Evolutionary conservation across 2,113 vertebrate genomes (phyloP).

Genomic region (Mastomys natalensis): DNA sequence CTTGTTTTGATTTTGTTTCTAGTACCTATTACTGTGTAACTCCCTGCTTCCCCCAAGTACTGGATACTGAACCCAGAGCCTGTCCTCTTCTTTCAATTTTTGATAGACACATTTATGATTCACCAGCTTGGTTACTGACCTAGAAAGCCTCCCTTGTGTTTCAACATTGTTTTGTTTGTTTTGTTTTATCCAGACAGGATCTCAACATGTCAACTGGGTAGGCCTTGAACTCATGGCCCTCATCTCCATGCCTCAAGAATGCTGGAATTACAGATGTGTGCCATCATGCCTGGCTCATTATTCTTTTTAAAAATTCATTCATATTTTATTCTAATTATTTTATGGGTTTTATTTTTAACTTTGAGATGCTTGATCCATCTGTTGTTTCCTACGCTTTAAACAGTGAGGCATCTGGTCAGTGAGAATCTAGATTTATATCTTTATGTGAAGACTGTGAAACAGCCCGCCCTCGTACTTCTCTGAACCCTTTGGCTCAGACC

Average conservation of each 20-base stretch:
- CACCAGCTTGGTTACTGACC: not conserved
- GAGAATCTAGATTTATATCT: not conserved
- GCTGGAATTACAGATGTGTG: not conserved
- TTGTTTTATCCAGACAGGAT: not conserved
- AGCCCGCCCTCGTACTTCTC: not conserved
- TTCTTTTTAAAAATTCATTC: constrained; percentile 18
- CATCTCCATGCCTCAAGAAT: not conserved
- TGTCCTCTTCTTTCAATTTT: not conserved
- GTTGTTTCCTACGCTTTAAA: constrained; percentile 1
- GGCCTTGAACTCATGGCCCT: not conserved
- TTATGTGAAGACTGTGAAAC: not conserved
- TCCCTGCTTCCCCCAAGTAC: no score
- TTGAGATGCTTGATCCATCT: constrained; percentile 14
- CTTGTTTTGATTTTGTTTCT: not conserved
- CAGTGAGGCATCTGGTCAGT: not conserved
- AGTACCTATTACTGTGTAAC: not conserved
- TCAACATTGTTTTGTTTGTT: not conserved
- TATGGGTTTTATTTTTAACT: constrained; percentile 48
- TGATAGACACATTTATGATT: not conserved
- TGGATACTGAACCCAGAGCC: not conserved
- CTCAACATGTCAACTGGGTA: not conserved
- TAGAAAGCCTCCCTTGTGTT: not conserved
- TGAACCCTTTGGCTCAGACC: constrained; percentile 8
- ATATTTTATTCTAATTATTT: constrained; percentile 55
- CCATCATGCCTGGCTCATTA: not conserved